Evolutionary conservation across 2,797 vertebrate species (phyloP).

Genomic region (Acanthis flammea): DNA sequence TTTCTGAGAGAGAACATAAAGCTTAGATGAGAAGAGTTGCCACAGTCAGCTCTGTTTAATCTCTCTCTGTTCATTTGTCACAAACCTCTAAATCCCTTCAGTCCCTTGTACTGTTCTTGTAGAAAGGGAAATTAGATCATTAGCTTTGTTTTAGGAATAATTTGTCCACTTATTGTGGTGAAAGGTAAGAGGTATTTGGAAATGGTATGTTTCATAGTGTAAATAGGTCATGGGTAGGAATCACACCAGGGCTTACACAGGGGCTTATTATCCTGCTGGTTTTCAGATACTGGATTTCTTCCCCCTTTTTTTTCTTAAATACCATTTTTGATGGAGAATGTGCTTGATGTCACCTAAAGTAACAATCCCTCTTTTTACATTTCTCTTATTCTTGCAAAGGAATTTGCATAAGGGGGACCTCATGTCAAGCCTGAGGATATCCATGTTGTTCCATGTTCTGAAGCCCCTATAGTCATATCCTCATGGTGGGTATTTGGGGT

Average conservation of each 20-base stretch:
- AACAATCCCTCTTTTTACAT: neutral
- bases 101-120: neutral
- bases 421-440: neutral
- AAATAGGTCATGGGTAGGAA: neutral
- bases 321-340: neutral
- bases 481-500: fast-evolving
- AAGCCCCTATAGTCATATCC: fast-evolving
- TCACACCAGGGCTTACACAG: neutral
- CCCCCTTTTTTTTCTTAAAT: neutral
- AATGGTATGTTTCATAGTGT: neutral
- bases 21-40: neutral
- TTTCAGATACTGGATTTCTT: neutral
- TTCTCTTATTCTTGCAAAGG: neutral
- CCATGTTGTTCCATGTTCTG: neutral
- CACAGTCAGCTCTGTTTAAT: neutral
- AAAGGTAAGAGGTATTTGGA: neutral
- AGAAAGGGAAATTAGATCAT: neutral
- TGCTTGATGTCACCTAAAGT: neutral
- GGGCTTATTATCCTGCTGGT: neutral
- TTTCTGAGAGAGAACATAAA: neutral
- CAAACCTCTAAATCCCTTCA: neutral
- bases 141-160: neutral
- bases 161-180: neutral
- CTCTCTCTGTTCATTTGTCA: neutral
- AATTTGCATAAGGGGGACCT: neutral